Base-by-base conservation (phyloP, 2,113 vertebrate species). In the Telmatochromis sp. region DNA sequence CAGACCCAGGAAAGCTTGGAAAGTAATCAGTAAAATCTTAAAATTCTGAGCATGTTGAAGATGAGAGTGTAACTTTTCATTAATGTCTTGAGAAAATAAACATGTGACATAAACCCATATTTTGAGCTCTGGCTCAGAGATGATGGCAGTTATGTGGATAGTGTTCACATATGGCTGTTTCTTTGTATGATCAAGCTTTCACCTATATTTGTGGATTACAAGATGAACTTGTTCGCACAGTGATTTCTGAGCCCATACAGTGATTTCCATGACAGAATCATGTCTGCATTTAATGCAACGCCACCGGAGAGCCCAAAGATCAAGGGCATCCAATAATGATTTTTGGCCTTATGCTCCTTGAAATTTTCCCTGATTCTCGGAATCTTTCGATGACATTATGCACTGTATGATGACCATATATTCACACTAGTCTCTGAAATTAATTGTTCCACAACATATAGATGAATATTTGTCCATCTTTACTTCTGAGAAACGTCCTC, bases 231-330 rank as follows among this genome's bases (percentile, higher is more conserved):
- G 60, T 37, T 9, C 2, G 3, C 35, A 42, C 65, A 1, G 35
- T 42, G 12, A n/a, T 14, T 40, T 40, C 63, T 68, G 35, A 68
- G 1, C n/a, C 35, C 35, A 14, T 42, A 21, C n/a, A 42, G 11
- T 9, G 7, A 23, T 71, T 23, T 71, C 35, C n/a, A 14, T 23
- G 63, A 12, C 60, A 65, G 60, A 35, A 65, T 65, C 17, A 65
- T 12, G 31, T n/a, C 0, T 65, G 31, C 31, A 19, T 65, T 65
- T 35, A 65, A 65, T 12, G 0, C 31, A 65, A 12, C 0, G 1
- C 60, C 60, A 65, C 35, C 35, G 0, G 65, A 42, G 35, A 40
- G 35, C 12, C 65, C n/a, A 40, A 71, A 15, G 37, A 71, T 42
- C 65, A 9, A 14, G 7, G 37, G 0, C 65, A 71, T 42, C 65